Conservation (phyloP, 2,113 vertebrate species). For the Echinops telfairi region DNA sequence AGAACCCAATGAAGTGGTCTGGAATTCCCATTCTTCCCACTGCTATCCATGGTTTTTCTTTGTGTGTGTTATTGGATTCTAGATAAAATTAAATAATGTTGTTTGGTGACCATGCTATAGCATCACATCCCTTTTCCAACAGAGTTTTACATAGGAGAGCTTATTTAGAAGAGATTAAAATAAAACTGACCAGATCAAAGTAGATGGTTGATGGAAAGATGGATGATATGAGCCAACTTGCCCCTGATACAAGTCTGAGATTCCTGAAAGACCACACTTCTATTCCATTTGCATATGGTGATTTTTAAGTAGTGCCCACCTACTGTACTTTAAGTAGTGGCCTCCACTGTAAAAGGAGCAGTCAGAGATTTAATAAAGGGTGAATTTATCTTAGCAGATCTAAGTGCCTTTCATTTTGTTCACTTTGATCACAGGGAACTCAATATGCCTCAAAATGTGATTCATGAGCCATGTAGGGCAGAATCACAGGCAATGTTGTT, state of each 20-base stretch:
- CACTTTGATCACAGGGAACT: neutral
- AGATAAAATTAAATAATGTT: constrained; percentile 28
- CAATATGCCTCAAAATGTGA: neutral
- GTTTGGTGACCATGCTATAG: neutral
- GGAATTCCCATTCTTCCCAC: too few species aligned
- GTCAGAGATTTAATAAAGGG: neutral
- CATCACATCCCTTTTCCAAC: neutral
- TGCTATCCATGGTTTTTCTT: neutral
- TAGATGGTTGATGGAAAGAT: neutral
- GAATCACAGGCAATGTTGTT: constrained; percentile 43
- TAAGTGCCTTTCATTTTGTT: constrained; percentile 29
- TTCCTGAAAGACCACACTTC: neutral
- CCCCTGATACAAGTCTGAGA: neutral
- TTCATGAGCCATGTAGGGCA: constrained; percentile 24
- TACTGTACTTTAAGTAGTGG: neutral
- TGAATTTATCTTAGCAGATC: neutral
- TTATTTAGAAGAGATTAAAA: constrained; percentile 33
- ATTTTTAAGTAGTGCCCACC: neutral
- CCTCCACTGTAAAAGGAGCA: neutral
- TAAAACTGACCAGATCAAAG: constrained; percentile 34
- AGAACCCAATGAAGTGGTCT: too few species aligned
- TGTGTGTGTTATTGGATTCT: constrained; percentile 14
- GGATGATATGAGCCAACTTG: neutral
- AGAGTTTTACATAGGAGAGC: neutral
- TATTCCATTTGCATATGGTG: constrained; percentile 6